Evolutionary conservation across 2,113 vertebrate genomes (phyloP), one percentile per base, ranked within the genome.

Genomic region (Mormyrus lacerda): DNA sequence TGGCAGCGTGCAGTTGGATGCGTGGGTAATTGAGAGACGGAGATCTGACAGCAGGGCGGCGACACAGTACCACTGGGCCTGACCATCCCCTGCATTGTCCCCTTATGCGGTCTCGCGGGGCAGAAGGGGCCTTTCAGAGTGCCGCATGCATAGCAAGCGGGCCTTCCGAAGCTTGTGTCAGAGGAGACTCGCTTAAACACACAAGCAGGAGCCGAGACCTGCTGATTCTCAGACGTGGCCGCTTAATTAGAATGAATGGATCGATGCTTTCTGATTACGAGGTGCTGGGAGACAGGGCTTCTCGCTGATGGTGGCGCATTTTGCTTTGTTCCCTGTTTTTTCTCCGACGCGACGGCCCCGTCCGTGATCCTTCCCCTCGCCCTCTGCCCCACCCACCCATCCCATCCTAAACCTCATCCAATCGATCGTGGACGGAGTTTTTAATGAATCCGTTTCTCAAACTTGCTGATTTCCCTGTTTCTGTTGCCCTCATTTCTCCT

Each of bases 161-260:
- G 9, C 45, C 13, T 58, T 73, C 13, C 5, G 3, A 51, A 51
- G 42, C 88, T 24, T 27, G 15, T 76, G 31, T 88, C 84, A 44
- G 47, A 47, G 27, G 1, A 48, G 69, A 47, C 13, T 58, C n/a
- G 58, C 53, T 27, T 15, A 55, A 31, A 39, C 87, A 31, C 53
- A 88, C n/a, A 51, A 35, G n/a, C 24, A 58, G 10, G 24, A 35
- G 21, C 21, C 10, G 35, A 58, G 69, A 47, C 84, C 17, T 42
- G 58, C 85, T 42, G 39, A 50, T 51, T 44, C 87, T 24, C 9
- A 39, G 39, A 69, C 27, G 48, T 51, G 17, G 31, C 39, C 21
- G 85, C 85, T 90, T 87, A 87, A 89, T 90, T 65, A 87, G 69
- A 69, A 61, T 19, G 27, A 85, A 83, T 7, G 51, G 90, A 90